Percentiles rank a stretch among this genome's conserved stretches.
Conservation (phyloP, 2,888 invertebrate genomes). For the Synanthedon andrenaeformis region DNA sequence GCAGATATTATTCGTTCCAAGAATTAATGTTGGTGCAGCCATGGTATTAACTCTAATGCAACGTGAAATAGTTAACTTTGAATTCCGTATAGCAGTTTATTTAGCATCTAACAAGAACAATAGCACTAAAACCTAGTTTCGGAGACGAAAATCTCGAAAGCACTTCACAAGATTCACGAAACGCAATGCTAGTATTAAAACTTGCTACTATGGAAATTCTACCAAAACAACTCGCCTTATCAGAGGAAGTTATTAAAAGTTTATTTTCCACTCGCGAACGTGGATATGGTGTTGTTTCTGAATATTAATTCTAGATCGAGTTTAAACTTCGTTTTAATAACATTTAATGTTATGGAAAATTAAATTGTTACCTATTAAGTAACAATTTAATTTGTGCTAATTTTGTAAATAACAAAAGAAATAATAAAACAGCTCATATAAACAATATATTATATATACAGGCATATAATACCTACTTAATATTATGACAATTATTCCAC, state of each 20-base stretch:
- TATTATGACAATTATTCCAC: too few species aligned
- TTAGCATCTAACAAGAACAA: conserved; percentile 19
- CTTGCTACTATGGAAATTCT: conserved; percentile 25
- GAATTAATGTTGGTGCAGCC: too few species aligned
- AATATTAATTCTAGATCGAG: not conserved
- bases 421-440: too few species aligned
- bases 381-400: too few species aligned
- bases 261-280: not conserved
- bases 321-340: not conserved
- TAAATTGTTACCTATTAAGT: too few species aligned
- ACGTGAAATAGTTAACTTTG: not conserved
- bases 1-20: too few species aligned
- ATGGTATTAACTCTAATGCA: not conserved
- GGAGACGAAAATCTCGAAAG: conserved; percentile 29
- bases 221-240: not conserved
- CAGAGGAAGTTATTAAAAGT: conserved; percentile 1
- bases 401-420: too few species aligned
- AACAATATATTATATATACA: too few species aligned
- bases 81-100: conserved; percentile 15
- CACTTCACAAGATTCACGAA: conserved; percentile 19
- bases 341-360: not conserved
- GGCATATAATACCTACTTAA: too few species aligned
- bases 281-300: not conserved
- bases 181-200: conserved; percentile 33
- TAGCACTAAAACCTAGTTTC: conserved; percentile 14